phyloP scores from a whole-genome alignment of 2,888 invertebrate genomes.

The Yponomeuta plumbellus region DNA sequence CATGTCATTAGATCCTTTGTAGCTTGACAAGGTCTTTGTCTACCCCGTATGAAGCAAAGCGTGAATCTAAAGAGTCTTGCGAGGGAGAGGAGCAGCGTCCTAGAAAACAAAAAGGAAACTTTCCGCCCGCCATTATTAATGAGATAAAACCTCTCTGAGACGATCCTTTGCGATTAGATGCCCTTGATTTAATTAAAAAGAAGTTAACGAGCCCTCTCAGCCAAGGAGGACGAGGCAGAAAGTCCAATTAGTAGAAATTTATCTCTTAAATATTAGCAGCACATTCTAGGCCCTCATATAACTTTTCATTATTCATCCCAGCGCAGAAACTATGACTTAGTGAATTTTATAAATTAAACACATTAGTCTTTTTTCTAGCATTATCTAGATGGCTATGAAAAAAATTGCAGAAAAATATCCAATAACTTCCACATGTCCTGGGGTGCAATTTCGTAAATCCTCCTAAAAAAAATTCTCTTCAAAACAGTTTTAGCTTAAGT shows the following conservation, averaged over 20 bases:
- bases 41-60: neutral
- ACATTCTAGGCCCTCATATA: neutral
- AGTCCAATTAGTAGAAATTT: neutral
- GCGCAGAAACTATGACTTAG: too few species aligned
- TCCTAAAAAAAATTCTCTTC: too few species aligned
- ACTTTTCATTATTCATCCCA: neutral
- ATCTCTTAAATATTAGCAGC: too few species aligned
- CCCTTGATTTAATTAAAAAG: slow-evolving; percentile 65
- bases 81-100: slow-evolving; percentile 30
- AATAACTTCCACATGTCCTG: too few species aligned
- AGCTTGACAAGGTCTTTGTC: neutral
- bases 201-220: slow-evolving; percentile 22
- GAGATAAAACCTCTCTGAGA: slow-evolving; percentile 6
- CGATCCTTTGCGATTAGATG: slow-evolving; percentile 39
- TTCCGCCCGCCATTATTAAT: slow-evolving; percentile 8
- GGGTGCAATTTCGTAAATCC: too few species aligned
- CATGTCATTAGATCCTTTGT: neutral
- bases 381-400: neutral
- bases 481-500: too few species aligned
- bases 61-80: neutral
- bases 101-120: slow-evolving; percentile 39
- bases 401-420: neutral
- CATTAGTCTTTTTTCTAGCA: neutral
- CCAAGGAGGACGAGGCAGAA: neutral
- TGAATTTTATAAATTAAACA: neutral